These are phyloP conservation scores for Eueides isabella DNA, from an alignment of 1,140 invertebrate genomes.

Conservation along the genomic window DNA sequence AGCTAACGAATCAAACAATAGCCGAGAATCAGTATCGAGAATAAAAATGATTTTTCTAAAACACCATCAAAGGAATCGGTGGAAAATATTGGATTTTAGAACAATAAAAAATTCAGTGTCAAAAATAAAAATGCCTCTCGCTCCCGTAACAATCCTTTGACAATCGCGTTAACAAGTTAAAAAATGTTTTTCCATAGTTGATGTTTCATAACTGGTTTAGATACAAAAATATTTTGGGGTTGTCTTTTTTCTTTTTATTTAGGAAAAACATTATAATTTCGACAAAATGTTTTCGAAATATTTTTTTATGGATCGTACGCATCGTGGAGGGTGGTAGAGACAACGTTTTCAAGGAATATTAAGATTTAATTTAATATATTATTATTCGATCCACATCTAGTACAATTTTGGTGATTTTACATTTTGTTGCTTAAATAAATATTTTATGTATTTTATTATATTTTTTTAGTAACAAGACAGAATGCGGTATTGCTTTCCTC, in stretches of 20 bases:
- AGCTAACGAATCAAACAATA: not conserved
- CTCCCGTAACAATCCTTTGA: constrained; percentile 16
- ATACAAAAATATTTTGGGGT: not conserved
- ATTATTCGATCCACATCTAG: no score
- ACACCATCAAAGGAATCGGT: not conserved
- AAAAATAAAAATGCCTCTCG: constrained; percentile 3
- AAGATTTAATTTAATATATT: no score
- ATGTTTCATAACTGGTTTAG: constrained; percentile 19
- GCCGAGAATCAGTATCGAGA: not conserved
- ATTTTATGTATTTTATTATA: no score
- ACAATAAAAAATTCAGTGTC: not conserved
- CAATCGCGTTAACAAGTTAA: constrained; percentile 19
- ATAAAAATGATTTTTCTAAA: not conserved
- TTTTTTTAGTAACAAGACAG: no score
- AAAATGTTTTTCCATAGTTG: constrained; percentile 16
- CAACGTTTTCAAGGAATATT: no score
- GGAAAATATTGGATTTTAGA: not conserved
- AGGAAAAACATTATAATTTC: no score
- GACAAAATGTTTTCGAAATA: no score
- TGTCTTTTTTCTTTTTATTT: not conserved
- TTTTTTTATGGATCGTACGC: no score
- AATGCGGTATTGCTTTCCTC: no score
- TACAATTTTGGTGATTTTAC: no score
- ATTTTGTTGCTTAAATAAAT: no score
- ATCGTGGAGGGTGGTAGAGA: no score